Evolutionary conservation across 2,113 vertebrate species (phyloP), one percentile per base, ranked within the genome.

Genomic region (Caloenas nicobarica): DNA sequence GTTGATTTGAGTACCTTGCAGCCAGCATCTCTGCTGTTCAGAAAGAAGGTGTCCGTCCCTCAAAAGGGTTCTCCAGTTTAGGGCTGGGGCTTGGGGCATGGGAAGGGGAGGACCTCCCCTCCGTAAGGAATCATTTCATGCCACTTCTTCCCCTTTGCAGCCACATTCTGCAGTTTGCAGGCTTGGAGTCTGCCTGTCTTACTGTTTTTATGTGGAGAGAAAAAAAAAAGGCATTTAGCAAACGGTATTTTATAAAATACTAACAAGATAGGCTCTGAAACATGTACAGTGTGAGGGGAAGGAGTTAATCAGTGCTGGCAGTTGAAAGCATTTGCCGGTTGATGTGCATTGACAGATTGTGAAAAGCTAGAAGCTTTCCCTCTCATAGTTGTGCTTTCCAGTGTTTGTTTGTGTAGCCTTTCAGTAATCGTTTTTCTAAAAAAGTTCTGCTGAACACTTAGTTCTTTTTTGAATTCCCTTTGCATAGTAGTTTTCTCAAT

Each of bases 371-470:
- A 76, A 89, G 93, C 91, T 89, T 94, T 96, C 93, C 51, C 81
- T 89, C 77, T 91, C 36, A 2, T 56, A 74, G 76, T 78, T 88
- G 48, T 94, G 83, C 72, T 95, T 94, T 94, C 91, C 92, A 92
- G 61, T 92, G 92, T 91, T 95, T 92, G 92, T 91, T 95, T 95
- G 61, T 86, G 38, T 87, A 86, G 93, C 62, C 88, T 96, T 93
- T 91, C 53, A 80, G 86, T 89, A 94, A 94, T 94, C 5, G 3
- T 62, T 96, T 93, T 94, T 87, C 81, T 85, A 83, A 95, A 96
- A 92, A 93, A 91, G 83, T 95, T 90, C 80, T 96, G 81, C 80
- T 95, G 96, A 96, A 77, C 77, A 46, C 77, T 94, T 95, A 58
- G 86, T 93, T 93, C n/a, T 91, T 77, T 88, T 88, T n/a, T 86